Evolutionary conservation across 2,113 vertebrate species (phyloP).

Genomic region (Trinectes maculatus): DNA sequence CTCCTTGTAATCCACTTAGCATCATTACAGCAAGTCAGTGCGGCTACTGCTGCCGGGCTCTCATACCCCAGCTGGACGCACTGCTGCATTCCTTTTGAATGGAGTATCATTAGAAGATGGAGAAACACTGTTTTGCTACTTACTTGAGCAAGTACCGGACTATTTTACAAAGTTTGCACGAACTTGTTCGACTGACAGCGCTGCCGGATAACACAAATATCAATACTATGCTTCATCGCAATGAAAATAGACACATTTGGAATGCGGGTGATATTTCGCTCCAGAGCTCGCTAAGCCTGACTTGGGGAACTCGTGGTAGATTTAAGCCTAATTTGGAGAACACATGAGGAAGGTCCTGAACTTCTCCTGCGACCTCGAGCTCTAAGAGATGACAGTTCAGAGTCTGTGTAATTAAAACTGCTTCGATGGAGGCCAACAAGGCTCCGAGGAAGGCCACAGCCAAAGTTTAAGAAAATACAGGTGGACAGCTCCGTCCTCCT

Average conservation of each 20-base stretch:
- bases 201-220: slow-evolving; percentile 28
- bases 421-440: slow-evolving; percentile 49
- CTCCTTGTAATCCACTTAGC: slow-evolving; percentile 74
- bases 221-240: slow-evolving; percentile 14
- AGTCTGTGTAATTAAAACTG: slow-evolving; percentile 66
- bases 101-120: slow-evolving; percentile 47
- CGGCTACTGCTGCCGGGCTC: slow-evolving; percentile 62
- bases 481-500: slow-evolving; percentile 62
- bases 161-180: slow-evolving; percentile 38
- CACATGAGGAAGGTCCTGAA: slow-evolving; percentile 46
- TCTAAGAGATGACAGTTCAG: slow-evolving; percentile 55
- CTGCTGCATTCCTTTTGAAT: slow-evolving; percentile 55
- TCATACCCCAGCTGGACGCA: slow-evolving; percentile 57
- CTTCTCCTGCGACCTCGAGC: slow-evolving; percentile 35
- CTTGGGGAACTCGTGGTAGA: slow-evolving; percentile 28
- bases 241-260: slow-evolving; percentile 44
- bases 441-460: slow-evolving; percentile 49
- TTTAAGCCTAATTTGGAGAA: slow-evolving; percentile 37
- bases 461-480: slow-evolving; percentile 78
- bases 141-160: slow-evolving; percentile 57
- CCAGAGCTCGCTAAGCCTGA: slow-evolving; percentile 9
- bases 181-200: slow-evolving; percentile 26
- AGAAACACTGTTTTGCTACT: slow-evolving; percentile 57
- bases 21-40: slow-evolving; percentile 63
- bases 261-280: slow-evolving; percentile 21